phyloP scores from a whole-genome alignment of 2,888 invertebrate species.

The Apodemia mormo region DNA sequence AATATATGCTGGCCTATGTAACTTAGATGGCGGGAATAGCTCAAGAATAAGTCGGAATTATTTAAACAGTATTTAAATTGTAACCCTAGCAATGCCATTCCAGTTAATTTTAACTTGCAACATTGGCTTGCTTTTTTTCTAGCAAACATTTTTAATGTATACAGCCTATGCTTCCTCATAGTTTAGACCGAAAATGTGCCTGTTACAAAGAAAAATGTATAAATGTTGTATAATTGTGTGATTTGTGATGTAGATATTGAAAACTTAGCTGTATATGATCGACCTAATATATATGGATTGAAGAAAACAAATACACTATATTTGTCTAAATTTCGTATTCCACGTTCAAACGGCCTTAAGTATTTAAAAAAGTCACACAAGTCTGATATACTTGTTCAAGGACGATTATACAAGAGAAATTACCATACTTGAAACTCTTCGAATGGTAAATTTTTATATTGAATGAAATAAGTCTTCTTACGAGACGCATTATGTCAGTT shows the following conservation, averaged over 20 bases:
- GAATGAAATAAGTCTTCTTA: too few relatives aligned
- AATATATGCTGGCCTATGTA: slow-evolving; percentile 24
- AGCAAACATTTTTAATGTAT: slow-evolving; percentile 20
- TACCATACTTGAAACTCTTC: background rate
- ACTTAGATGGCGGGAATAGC: slow-evolving; percentile 26
- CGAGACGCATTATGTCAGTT: background rate
- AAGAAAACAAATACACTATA: background rate
- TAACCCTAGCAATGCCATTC: slow-evolving; percentile 22
- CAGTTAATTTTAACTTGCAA: slow-evolving; percentile 22
- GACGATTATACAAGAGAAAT: slow-evolving; percentile 1
- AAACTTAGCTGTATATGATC: slow-evolving; percentile 17
- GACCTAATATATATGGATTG: background rate
- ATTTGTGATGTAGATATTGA: slow-evolving; percentile 34
- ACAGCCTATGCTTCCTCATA: slow-evolving; percentile 29
- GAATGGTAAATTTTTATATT: too few relatives aligned
- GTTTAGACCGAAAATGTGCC: slow-evolving; percentile 43
- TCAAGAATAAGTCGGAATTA: slow-evolving; percentile 27
- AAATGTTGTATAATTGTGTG: slow-evolving; percentile 35
- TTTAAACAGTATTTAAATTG: slow-evolving; percentile 31
- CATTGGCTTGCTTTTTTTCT: slow-evolving; percentile 18
- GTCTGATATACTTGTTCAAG: slow-evolving; percentile 25
- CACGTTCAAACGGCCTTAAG: slow-evolving; percentile 22
- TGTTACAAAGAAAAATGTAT: slow-evolving; percentile 36
- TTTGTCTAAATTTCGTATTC: slow-evolving; percentile 15
- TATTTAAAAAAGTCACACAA: slow-evolving; percentile 26